A percentile compares a stretch with the other conserved stretches of the same genome.
Conservation (phyloP, 1,140 invertebrate species). For the Hyles vespertilio region DNA sequence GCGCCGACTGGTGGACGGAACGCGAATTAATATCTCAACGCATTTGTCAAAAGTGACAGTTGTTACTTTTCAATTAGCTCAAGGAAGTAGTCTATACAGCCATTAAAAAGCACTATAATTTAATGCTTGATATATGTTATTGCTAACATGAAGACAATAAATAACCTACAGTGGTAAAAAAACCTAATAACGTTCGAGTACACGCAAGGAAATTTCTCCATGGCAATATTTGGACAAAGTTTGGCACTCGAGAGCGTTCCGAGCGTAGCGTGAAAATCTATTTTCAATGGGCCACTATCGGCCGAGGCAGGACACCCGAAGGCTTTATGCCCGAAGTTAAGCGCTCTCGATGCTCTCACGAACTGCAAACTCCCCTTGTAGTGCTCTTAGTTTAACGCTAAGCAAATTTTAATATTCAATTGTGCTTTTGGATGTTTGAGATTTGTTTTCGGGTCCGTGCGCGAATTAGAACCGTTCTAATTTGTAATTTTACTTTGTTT, state of each 20-base stretch:
- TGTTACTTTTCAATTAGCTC: no score
- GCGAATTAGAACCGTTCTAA: no score
- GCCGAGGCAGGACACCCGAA: slow-evolving; percentile 51
- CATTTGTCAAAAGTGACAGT: no score
- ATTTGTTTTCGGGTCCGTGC: slow-evolving; percentile 22
- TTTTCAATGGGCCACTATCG: slow-evolving; percentile 71
- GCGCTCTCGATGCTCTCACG: slow-evolving; percentile 47
- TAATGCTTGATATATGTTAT: no score
- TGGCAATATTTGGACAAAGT: slow-evolving; percentile 59
- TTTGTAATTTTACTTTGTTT: no score
- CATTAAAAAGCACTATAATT: no score
- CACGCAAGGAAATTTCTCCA: slow-evolving; percentile 15
- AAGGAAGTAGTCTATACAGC: no score
- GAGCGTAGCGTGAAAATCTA: slow-evolving; percentile 70
- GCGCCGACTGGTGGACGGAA: no score
- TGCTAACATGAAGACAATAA: no score
- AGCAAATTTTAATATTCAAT: slow-evolving; percentile 73
- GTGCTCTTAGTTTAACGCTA: slow-evolving; percentile 53
- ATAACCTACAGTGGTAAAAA: neutral
- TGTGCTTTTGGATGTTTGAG: slow-evolving; percentile 50
- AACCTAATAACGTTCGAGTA: slow-evolving; percentile 9
- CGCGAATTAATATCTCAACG: no score
- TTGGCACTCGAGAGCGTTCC: slow-evolving; percentile 47
- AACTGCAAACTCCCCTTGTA: slow-evolving; percentile 47
- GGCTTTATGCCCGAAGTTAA: slow-evolving; percentile 62